Evolutionary conservation across 2,888 invertebrate genomes (phyloP), one percentile per base, ranked within the genome.

Genomic region (Hydropsyche betteni): DNA sequence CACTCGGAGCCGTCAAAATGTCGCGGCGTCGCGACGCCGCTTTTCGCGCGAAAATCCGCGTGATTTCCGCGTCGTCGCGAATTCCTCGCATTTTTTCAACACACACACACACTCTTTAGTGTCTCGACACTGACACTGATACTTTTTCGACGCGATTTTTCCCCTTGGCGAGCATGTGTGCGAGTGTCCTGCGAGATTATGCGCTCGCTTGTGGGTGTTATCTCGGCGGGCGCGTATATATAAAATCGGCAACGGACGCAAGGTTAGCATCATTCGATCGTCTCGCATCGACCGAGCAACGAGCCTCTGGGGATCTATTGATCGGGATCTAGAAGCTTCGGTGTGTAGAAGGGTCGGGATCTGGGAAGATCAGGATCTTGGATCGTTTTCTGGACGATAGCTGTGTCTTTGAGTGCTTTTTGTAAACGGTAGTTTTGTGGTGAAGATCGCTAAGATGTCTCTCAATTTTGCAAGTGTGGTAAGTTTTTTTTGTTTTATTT

Each of bases 191-290:
- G 44, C 44, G 44, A 24, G 61, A 61, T 33, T 33, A 8, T 33
- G 64, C 12, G 10, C 64, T 44, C 44, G 44, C 44, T 55, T 64
- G 64, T 64, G 64, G 55, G 55, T 55, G n/a, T 64, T 64, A 64
- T 64, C 64, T 64, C 33, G n/a, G 58, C 16, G 8, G 64, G 36
- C 64, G 64, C 34, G 36, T 64, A 36, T 64, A 64, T 64, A 64
- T 64, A 64, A 33, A 44, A 64, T 36, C 36, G 61, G n/a, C 33
- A 12, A 7, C 64, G n/a, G 10, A 12, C 64, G 64, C 64, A 64
- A 64, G 64, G 64, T 64, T 64, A 64, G 64, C 36, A n/a, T n/a
- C 64, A 64, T 64, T 64, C 64, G 64, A 64, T 64, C 64, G 64
- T 44, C 24, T 7, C 64, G 64, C 64, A 64, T 64, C 64, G 64